phyloP scores from a whole-genome alignment of 2,113 vertebrate genomes.

The Sialia sialis region DNA sequence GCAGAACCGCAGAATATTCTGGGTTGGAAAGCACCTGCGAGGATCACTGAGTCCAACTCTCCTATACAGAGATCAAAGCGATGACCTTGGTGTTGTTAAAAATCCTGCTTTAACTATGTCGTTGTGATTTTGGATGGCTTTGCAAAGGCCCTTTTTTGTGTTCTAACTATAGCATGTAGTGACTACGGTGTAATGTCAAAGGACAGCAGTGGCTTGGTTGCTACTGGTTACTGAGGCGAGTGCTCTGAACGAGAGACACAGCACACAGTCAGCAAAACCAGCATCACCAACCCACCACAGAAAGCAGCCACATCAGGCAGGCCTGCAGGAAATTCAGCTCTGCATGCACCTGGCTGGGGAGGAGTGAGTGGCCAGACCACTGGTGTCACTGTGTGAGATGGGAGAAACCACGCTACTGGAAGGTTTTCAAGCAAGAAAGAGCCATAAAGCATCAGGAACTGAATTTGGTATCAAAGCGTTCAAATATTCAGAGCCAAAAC shows the following conservation, averaged over 20 bases:
- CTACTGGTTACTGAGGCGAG: conserved; percentile 19
- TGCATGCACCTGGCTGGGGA: background rate
- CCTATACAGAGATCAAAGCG: background rate
- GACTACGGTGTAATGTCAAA: background rate
- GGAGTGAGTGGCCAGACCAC: background rate
- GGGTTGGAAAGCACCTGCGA: background rate
- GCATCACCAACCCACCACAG: background rate
- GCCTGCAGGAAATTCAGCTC: background rate
- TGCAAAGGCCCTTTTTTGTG: background rate
- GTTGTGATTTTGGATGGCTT: background rate
- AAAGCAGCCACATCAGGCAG: background rate
- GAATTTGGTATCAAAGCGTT: background rate
- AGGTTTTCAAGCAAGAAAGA: background rate
- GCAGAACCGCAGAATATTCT: background rate
- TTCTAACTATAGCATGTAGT: background rate
- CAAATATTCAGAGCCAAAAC: background rate
- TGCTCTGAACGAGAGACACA: background rate
- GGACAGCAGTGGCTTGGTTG: conserved; percentile 33
- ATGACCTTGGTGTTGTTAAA: background rate
- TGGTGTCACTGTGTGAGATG: background rate
- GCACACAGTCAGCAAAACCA: background rate
- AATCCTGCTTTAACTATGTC: background rate
- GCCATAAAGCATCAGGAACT: background rate
- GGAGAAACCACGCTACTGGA: background rate
- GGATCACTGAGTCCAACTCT: background rate